phyloP scores from a whole-genome alignment of 1,140 invertebrate genomes.

The Eueides isabella region DNA sequence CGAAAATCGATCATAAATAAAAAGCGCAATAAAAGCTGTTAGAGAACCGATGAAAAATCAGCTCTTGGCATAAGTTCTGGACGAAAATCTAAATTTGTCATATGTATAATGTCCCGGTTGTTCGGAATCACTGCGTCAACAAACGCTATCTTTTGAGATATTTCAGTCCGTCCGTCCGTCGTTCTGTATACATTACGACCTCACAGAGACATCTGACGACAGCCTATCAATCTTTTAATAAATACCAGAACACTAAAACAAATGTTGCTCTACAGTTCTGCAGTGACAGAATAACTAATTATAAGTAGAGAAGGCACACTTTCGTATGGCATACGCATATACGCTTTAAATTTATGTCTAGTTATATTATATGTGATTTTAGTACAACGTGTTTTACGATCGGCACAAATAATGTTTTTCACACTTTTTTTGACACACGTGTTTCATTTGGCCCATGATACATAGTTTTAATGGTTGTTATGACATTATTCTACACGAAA shows the following conservation, averaged over 20 bases:
- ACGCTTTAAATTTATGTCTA: constrained; percentile 46
- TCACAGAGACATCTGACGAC: constrained; percentile 74
- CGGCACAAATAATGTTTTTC: constrained; percentile 66
- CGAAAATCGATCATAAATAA: constrained; percentile 32
- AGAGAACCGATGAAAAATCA: constrained; percentile 34
- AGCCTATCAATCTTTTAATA: constrained; percentile 78
- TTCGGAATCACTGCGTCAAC: constrained; percentile 58
- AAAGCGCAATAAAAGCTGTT: constrained; percentile 36
- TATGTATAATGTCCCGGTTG: constrained; percentile 58
- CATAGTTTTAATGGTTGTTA: constrained; percentile 65
- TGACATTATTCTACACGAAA: constrained; percentile 68
- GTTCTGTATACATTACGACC: constrained; percentile 68
- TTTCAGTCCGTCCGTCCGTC: constrained; percentile 64
- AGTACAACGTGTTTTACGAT: constrained; percentile 71
- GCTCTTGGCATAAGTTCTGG: constrained; percentile 28
- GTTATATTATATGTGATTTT: constrained; percentile 68
- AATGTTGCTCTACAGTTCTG: constrained; percentile 30
- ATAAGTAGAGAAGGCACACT: constrained; percentile 33
- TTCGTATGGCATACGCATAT: constrained; percentile 18
- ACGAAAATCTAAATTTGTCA: constrained; percentile 63
- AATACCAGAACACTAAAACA: constrained; percentile 64
- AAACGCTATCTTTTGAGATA: constrained; percentile 73
- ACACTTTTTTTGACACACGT: constrained; percentile 67
- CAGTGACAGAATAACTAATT: constrained; percentile 16
- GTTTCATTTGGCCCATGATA: constrained; percentile 53